Evolutionary conservation across 2,888 invertebrate genomes (phyloP), one percentile per base, ranked within the genome.

Genomic region (Brachyptera risi): DNA sequence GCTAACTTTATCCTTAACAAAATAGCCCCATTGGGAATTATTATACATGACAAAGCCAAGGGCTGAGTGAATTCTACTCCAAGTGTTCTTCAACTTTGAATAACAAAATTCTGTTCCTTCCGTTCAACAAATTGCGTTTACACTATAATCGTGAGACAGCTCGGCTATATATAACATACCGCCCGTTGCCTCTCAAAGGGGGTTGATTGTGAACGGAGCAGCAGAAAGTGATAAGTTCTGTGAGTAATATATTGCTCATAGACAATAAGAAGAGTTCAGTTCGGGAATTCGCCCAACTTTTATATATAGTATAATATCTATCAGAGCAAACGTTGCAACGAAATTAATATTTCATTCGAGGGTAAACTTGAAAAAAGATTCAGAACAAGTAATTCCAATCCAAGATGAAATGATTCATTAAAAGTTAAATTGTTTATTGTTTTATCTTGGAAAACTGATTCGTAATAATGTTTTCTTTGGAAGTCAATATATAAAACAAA

Each of bases 1-100:
- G 4, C 40, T 15, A 38, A 38, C 40, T 38, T 38, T 38, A 38
- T n/a, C 4, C 40, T 38, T 38, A 38, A 38, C 15, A 38, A 38
- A 38, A 38, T 38, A 38, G 40, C 40, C 40, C 40, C 17, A 38
- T 38, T 38, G 40, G 40, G 40, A 38, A 5, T 38, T 38, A 38
- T 17, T 15, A 38, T 38, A 38, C 40, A 38, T 38, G 40, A 38
- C 40, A 38, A 35, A 35, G 35, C 35, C 35, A 35, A 38, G 17
- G 40, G 40, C 17, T 15, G 40, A 38, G 40, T 38, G 40, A 38
- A 38, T 38, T 38, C 40, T 17, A n/a, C 40, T 38, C 3, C 40
- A 38, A 38, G 13, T 17, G 15, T 38, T 17, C 13, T 38, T 38
- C 13, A 3, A 38, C 40, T 38, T 38, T 38, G 40, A 38, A 38